Conservation (phyloP, 2,113 vertebrate genomes). For the Sinosuthora webbiana region DNA sequence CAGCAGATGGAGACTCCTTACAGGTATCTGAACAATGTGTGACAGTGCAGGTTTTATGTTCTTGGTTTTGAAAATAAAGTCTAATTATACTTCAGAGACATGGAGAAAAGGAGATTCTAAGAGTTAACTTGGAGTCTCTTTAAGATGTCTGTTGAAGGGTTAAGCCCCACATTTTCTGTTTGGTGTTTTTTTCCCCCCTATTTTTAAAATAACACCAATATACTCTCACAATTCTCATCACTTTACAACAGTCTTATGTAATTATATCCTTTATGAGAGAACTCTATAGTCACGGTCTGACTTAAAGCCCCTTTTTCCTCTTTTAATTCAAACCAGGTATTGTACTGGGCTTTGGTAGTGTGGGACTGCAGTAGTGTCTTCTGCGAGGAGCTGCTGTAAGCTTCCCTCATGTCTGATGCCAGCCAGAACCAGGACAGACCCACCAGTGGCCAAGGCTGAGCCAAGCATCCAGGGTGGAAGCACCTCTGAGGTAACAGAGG, state of each 20-base stretch:
- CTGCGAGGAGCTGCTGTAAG: neutral
- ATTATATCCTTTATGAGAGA: neutral
- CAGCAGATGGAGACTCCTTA: neutral
- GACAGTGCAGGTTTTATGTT: neutral
- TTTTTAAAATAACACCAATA: neutral
- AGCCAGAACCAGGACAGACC: neutral
- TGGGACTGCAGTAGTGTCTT: neutral
- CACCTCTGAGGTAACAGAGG: neutral
- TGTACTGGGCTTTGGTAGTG: neutral
- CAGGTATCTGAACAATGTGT: neutral
- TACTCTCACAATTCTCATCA: neutral
- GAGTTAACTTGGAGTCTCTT: neutral
- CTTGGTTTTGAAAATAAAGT: neutral
- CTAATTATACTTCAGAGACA: neutral
- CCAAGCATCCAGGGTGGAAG: neutral
- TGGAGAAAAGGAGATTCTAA: neutral
- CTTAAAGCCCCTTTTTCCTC: neutral
- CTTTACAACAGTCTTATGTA: neutral
- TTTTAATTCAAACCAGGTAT: neutral
- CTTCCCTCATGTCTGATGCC: neutral
- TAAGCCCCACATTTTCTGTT: neutral
- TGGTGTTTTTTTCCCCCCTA: fast-evolving
- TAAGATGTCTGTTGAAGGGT: neutral
- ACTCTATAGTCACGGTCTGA: neutral
- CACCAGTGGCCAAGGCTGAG: neutral